phyloP scores from a whole-genome alignment of 2,888 invertebrate species.

The Agelastica alni region DNA sequence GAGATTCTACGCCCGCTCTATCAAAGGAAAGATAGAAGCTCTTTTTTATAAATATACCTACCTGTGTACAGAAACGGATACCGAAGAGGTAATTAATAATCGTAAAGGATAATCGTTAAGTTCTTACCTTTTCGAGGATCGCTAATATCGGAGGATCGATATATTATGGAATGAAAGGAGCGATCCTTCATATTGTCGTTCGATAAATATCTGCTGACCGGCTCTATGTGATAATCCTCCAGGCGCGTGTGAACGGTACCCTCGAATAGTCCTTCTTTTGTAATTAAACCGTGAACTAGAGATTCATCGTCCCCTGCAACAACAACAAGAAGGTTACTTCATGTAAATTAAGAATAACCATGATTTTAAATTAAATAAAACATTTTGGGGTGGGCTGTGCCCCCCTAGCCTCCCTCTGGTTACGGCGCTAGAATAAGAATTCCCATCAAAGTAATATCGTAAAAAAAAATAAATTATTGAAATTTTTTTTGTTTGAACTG shows the following conservation, averaged over 20 bases:
- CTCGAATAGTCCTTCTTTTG: slow-evolving; percentile 85
- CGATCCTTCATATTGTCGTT: slow-evolving; percentile 23
- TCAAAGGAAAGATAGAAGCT: slow-evolving; percentile 1
- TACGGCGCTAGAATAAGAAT: too few relatives aligned
- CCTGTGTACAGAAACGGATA: slow-evolving; percentile 1
- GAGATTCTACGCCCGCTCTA: slow-evolving; percentile 9
- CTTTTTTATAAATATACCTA: too few relatives aligned
- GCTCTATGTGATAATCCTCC: slow-evolving; percentile 86
- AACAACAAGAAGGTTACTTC: too few relatives aligned
- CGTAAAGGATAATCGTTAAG: too few relatives aligned
- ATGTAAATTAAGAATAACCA: too few relatives aligned
- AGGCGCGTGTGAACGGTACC: slow-evolving; percentile 79
- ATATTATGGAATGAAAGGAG: slow-evolving; percentile 81
- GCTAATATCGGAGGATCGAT: slow-evolving; percentile 77
- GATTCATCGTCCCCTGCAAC: slow-evolving; percentile 81
- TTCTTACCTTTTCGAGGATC: slow-evolving; percentile 53
- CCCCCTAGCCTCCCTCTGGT: too few relatives aligned
- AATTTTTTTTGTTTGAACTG: too few relatives aligned
- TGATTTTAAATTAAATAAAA: too few relatives aligned
- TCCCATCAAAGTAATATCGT: too few relatives aligned
- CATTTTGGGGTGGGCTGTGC: too few relatives aligned
- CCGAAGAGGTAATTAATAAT: too few relatives aligned
- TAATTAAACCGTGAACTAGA: slow-evolving; percentile 82
- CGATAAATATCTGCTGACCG: slow-evolving; percentile 66
- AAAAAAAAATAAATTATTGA: too few relatives aligned